Conservation (phyloP, 2,888 invertebrate genomes). For the Plebejus argus region DNA sequence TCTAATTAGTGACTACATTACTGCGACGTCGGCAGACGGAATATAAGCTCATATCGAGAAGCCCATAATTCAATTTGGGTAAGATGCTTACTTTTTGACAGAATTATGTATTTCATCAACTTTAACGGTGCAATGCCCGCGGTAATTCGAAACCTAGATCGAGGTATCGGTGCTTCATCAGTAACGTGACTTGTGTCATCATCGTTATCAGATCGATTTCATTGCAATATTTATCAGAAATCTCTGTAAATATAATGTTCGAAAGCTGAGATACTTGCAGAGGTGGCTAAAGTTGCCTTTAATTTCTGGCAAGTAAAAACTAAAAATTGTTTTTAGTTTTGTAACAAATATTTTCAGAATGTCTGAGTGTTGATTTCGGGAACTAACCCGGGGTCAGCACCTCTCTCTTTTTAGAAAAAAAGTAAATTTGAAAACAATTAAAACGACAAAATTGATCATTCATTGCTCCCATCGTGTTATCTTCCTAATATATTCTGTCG, state of each 20-base stretch:
- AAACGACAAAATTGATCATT: background rate
- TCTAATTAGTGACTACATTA: constrained; percentile 13
- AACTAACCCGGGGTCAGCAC: too few species aligned
- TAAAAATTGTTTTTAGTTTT: too few species aligned
- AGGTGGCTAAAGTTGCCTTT: too few species aligned
- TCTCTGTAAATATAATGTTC: constrained; percentile 8
- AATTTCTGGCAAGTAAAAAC: too few species aligned
- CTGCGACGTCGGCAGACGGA: background rate
- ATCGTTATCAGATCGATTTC: constrained; percentile 18
- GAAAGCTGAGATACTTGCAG: background rate
- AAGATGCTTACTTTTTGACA: constrained; percentile 6
- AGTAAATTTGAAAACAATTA: too few species aligned
- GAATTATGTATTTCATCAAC: constrained; percentile 10
- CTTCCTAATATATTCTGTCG: constrained; percentile 7
- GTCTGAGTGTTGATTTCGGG: too few species aligned
- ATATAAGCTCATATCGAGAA: constrained; percentile 1
- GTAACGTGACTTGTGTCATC: constrained; percentile 25
- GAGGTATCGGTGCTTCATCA: constrained; percentile 10
- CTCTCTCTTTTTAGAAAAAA: too few species aligned
- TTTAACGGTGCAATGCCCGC: constrained; percentile 21
- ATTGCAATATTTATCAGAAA: constrained; percentile 22
- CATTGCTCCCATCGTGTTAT: background rate
- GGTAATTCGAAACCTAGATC: constrained; percentile 18
- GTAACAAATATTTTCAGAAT: too few species aligned
- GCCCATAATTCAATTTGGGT: constrained; percentile 11